A percentile compares a stretch with the other conserved stretches of the same genome.
These are phyloP conservation scores for Ptychodera flava DNA, from an alignment of 35 echinoderm and acorn worm genomes.

Conservation along the genomic window DNA sequence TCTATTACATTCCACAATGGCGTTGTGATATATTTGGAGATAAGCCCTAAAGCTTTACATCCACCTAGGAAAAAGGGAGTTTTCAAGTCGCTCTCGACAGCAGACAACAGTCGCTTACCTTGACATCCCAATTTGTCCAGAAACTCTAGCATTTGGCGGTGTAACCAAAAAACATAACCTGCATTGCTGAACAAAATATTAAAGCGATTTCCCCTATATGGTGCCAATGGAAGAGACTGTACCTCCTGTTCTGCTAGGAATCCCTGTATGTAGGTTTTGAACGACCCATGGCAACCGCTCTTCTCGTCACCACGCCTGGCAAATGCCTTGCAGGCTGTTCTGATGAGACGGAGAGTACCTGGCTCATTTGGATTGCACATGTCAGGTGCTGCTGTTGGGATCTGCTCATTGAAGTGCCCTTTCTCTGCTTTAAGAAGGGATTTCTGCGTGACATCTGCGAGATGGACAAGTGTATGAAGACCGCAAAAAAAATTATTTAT, in stretches of 20 bases:
- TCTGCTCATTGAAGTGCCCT: too few relatives aligned
- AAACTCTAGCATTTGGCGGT: slow-evolving; percentile 27
- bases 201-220: slow-evolving; percentile 36
- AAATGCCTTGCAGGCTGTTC: slow-evolving; percentile 28
- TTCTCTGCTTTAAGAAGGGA: too few relatives aligned
- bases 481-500: too few relatives aligned
- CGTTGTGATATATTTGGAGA: too few relatives aligned
- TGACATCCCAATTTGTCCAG: slow-evolving; percentile 13
- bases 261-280: slow-evolving; percentile 25
- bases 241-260: neutral
- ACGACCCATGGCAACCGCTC: slow-evolving; percentile 11
- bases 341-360: neutral
- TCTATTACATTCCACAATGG: slow-evolving; percentile 18
- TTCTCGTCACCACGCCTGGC: slow-evolving; percentile 18
- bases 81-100: slow-evolving; percentile 18
- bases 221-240: slow-evolving; percentile 5
- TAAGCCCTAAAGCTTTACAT: slow-evolving; percentile 34
- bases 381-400: too few relatives aligned
- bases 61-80: slow-evolving; percentile 36
- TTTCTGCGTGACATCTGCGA: too few relatives aligned
- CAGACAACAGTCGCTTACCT: slow-evolving; percentile 21
- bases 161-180: slow-evolving; percentile 21
- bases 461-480: too few relatives aligned
- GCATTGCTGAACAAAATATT: slow-evolving; percentile 42
- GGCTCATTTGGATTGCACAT: too few relatives aligned